A percentile compares a stretch with the other conserved stretches of the same genome.
Conservation (phyloP, 2,888 invertebrate genomes). For the Eurois occulta region DNA sequence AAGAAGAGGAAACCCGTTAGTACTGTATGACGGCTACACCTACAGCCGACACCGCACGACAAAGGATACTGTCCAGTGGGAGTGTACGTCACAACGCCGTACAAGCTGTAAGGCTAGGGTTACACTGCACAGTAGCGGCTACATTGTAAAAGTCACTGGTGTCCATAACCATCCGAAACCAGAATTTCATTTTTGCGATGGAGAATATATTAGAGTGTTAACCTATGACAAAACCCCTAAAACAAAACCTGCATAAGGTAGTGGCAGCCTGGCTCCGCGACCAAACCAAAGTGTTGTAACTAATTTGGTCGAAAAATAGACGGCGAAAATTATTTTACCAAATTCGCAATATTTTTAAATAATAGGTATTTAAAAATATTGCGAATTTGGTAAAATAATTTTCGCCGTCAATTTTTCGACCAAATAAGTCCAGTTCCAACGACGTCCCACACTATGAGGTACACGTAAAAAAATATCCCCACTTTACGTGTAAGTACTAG, state of each 20-base stretch:
- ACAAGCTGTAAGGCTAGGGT: constrained; percentile 2
- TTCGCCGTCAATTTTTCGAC: too few species aligned
- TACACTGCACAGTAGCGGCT: neutral
- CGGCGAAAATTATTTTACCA: too few species aligned
- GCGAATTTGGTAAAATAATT: too few species aligned
- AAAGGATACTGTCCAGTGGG: neutral
- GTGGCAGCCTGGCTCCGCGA: neutral
- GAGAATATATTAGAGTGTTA: neutral
- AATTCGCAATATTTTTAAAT: too few species aligned
- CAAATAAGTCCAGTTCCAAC: too few species aligned
- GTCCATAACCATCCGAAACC: neutral
- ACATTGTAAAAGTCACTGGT: neutral
- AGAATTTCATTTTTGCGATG: too few species aligned
- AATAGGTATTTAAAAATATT: too few species aligned
- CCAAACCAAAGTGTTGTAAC: neutral
- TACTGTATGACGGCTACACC: constrained; percentile 9
- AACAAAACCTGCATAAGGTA: neutral
- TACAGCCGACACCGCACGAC: constrained; percentile 9
- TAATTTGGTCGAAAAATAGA: neutral
- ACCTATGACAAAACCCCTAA: neutral
- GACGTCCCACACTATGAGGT: too few species aligned
- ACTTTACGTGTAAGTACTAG: too few species aligned
- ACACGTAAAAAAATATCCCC: too few species aligned
- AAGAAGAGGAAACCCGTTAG: neutral
- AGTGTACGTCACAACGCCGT: neutral